These are phyloP conservation scores for Apus apus DNA, from an alignment of 2,113 vertebrate genomes.

Conservation along the genomic window DNA sequence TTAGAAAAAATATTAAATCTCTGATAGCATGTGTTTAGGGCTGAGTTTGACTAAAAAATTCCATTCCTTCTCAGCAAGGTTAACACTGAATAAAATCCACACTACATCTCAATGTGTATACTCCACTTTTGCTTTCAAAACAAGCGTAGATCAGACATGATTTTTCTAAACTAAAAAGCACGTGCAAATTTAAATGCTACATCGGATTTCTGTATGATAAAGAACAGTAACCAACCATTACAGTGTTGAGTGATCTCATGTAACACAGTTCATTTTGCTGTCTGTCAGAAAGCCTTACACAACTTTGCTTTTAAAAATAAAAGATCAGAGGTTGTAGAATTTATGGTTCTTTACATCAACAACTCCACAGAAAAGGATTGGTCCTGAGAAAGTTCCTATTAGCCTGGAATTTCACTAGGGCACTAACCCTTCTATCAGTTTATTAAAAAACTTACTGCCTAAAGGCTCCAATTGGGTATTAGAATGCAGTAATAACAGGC, in stretches of 20 bases:
- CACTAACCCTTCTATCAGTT: background rate
- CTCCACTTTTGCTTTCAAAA: background rate
- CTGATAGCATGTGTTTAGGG: background rate
- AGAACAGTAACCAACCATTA: background rate
- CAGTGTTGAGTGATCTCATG: background rate
- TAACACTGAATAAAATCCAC: background rate
- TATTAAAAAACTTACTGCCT: background rate
- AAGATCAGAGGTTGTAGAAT: constrained; percentile 18
- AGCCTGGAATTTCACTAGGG: background rate
- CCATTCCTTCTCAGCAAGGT: background rate
- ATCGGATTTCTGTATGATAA: background rate
- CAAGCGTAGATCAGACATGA: background rate
- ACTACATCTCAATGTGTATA: background rate
- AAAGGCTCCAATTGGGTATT: background rate
- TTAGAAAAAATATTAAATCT: background rate
- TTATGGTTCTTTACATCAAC: constrained; percentile 52
- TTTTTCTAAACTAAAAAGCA: background rate
- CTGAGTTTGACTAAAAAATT: background rate
- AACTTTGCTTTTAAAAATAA: constrained; percentile 42
- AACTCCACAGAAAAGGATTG: background rate
- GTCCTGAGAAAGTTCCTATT: background rate
- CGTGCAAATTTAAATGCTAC: background rate
- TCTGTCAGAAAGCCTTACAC: background rate
- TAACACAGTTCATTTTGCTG: background rate
- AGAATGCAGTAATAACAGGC: background rate